These are phyloP conservation scores for Lepus americanus DNA, from an alignment of 2,113 vertebrate genomes.

Conservation along the genomic window DNA sequence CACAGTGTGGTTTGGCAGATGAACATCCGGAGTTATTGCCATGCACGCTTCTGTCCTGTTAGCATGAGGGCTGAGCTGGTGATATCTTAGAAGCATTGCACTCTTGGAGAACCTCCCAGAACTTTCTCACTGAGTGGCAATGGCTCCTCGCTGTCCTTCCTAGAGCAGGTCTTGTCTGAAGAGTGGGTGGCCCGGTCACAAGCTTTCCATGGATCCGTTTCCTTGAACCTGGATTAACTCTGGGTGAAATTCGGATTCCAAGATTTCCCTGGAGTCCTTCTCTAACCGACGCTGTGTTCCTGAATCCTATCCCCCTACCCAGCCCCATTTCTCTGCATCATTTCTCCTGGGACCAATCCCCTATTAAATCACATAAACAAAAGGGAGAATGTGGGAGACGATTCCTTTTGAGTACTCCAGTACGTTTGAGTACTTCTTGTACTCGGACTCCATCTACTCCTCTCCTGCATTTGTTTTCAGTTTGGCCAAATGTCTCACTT, in stretches of 20 bases:
- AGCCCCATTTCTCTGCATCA: not conserved
- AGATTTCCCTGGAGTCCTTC: not conserved
- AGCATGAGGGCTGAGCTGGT: not conserved
- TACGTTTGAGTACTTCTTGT: no score
- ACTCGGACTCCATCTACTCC: not conserved
- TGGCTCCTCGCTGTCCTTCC: not conserved
- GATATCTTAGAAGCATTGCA: no score
- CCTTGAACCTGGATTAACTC: not conserved
- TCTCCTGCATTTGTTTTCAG: not conserved
- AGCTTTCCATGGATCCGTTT: fast-evolving
- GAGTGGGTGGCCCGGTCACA: not conserved
- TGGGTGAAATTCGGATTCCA: not conserved
- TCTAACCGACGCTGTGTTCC: no score
- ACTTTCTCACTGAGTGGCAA: not conserved
- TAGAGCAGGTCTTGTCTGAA: not conserved
- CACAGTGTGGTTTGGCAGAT: not conserved
- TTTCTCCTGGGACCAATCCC: not conserved
- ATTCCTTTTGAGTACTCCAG: not conserved
- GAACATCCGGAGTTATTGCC: not conserved
- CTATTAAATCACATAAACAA: not conserved
- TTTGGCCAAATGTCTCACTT: not conserved
- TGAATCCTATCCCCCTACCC: not conserved
- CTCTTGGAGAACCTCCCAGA: not conserved
- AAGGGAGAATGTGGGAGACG: not conserved
- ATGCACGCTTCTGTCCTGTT: not conserved